These are phyloP conservation scores for Onychostoma macrolepis DNA, from an alignment of 2,113 vertebrate genomes.

Conservation along the genomic window DNA sequence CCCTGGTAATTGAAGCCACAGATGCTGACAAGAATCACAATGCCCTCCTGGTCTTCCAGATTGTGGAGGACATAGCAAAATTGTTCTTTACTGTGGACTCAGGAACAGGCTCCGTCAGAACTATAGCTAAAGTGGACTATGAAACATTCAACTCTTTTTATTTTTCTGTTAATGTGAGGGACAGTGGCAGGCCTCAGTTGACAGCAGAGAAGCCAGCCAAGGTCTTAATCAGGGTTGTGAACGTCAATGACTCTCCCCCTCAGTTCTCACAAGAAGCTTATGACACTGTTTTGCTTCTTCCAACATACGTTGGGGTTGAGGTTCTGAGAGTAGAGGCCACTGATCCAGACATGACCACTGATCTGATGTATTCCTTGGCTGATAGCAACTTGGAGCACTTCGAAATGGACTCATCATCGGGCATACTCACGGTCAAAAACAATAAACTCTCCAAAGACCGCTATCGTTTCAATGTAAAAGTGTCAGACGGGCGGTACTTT, in stretches of 20 bases:
- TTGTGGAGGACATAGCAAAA: slow-evolving; percentile 89
- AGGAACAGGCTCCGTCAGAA: slow-evolving; percentile 93
- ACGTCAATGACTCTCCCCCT: slow-evolving; percentile 95
- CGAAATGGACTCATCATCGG: slow-evolving; percentile 83
- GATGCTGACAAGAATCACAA: slow-evolving; percentile 94
- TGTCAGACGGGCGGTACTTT: slow-evolving; percentile 92
- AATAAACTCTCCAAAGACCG: slow-evolving; percentile 87
- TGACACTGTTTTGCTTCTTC: slow-evolving; percentile 88
- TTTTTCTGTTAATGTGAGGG: slow-evolving; percentile 90
- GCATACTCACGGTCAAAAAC: slow-evolving; percentile 87
- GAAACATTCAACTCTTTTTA: slow-evolving; percentile 88
- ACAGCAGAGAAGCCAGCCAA: slow-evolving; percentile 88
- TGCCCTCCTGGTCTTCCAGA: slow-evolving; percentile 91
- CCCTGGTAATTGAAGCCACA: slow-evolving; percentile 87
- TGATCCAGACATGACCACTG: slow-evolving; percentile 85
- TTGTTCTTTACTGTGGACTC: slow-evolving; percentile 94
- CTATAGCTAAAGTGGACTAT: slow-evolving; percentile 89
- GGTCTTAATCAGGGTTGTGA: slow-evolving; percentile 88
- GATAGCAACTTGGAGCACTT: slow-evolving; percentile 86
- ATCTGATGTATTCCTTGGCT: slow-evolving; percentile 83
- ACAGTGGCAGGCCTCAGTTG: slow-evolving; percentile 88
- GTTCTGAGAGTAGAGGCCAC: slow-evolving; percentile 86
- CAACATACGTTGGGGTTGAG: slow-evolving; percentile 90
- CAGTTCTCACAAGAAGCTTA: slow-evolving; percentile 89
- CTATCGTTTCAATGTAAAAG: slow-evolving; percentile 87